These are phyloP conservation scores for Trachelus iudaicus DNA, from an alignment of 2,888 invertebrate genomes.

Conservation along the genomic window DNA sequence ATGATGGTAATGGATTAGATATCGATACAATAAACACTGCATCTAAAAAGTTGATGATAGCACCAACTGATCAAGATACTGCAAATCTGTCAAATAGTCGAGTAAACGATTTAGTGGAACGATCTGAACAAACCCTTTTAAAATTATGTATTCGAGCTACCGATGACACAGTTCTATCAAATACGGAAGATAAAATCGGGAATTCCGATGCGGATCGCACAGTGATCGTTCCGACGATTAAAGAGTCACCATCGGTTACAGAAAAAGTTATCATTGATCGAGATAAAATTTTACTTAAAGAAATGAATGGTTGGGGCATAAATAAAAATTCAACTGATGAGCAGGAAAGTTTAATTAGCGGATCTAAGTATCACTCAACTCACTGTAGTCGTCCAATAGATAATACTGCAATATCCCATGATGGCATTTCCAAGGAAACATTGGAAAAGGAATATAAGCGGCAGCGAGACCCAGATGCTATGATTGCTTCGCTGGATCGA, in stretches of 20 bases:
- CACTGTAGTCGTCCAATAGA: slow-evolving; percentile 9
- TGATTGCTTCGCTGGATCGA: slow-evolving; percentile 76
- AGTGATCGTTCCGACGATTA: not conserved
- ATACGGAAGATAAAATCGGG: not conserved
- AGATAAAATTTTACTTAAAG: not conserved
- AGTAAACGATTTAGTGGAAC: slow-evolving; percentile 54
- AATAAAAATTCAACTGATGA: not conserved
- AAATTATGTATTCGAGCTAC: slow-evolving; percentile 44
- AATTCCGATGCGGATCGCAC: not conserved
- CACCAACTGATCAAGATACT: not conserved
- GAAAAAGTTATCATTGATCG: not conserved
- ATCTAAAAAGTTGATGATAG: not conserved
- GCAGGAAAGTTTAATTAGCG: not conserved
- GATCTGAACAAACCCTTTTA: slow-evolving; percentile 52
- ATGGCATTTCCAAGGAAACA: slow-evolving; percentile 15
- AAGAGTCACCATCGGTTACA: not conserved
- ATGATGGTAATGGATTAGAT: not conserved
- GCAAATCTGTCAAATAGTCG: not conserved
- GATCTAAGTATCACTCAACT: slow-evolving; percentile 12
- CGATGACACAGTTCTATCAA: not conserved
- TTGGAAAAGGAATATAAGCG: slow-evolving; percentile 63
- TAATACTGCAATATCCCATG: slow-evolving; percentile 1
- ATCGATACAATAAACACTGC: not conserved
- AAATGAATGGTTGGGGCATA: not conserved
- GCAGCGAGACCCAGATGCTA: slow-evolving; percentile 74